Base-by-base conservation (phyloP, 2,113 vertebrate genomes). In the Gymnarchus niloticus region DNA sequence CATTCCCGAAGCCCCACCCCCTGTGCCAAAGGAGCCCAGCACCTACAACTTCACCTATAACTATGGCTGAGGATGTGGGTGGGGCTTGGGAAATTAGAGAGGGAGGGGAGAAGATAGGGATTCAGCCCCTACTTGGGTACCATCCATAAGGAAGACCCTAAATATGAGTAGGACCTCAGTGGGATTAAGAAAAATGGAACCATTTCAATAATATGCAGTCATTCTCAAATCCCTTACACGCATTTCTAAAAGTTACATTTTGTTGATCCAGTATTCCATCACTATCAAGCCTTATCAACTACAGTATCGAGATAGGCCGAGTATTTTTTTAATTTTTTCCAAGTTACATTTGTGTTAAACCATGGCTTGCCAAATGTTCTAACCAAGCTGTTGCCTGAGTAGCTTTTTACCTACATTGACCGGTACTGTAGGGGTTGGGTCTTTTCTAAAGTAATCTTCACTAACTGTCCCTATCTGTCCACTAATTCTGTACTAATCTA, bases 41-140 rank as follows among this genome's bases (percentile, higher is more conserved):
- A 98, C 96, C 81, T 99, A 99, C 52, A 98, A 99, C 92, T 99
- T 99, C 77, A 97, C 97, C 87, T 99, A 99, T 89, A 98, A 98
- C 93, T 99, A 99, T 14, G 96, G 97, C 92, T 99, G 96, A 98
- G 0, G 78, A 46, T 37, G 46, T 65, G 61, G 59, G 21, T 52
- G 86, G 86, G 56, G 85, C 86, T 87, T 88, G 88, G 83, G 81
- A 48, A 84, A 59, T n/a, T 3, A 8, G 52, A 52, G 48, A 51
- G 37, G 56, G 19, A 28, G 1, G 59, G 14, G 81, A 9, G 12
- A 33, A 51, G 41, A 41, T 37, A 56, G 28, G 23, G 85, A 86
- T 23, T 41, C 33, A 37, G 46, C 76, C 77, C 77, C 33, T 9
- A 54, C 46, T 44, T 59, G 17, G 41, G 9, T 54, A 17, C 56